phyloP scores from a whole-genome alignment of 1,140 invertebrate genomes.

The Apolygus lucorum region DNA sequence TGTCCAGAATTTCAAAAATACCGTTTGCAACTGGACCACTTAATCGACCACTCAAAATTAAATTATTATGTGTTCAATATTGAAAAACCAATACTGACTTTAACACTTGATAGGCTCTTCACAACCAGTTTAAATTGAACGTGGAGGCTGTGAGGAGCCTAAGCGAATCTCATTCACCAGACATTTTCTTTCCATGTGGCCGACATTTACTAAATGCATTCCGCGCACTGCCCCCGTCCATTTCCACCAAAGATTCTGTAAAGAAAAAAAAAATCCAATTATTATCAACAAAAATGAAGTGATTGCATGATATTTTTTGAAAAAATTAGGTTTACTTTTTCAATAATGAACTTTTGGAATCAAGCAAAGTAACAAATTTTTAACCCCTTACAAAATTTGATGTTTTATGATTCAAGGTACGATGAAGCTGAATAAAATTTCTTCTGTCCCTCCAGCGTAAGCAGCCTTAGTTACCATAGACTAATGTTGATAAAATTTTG shows the following conservation, averaged over 20 bases:
- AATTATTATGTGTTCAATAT: too few species aligned
- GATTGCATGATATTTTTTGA: not conserved
- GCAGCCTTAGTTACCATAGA: conserved; percentile 22
- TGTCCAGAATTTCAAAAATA: too few species aligned
- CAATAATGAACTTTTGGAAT: too few species aligned
- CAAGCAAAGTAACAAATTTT: too few species aligned
- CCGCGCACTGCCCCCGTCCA: conserved; percentile 38
- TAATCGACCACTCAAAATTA: too few species aligned
- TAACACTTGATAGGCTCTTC: not conserved
- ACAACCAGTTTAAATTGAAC: conserved; percentile 28
- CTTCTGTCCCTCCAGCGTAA: not conserved
- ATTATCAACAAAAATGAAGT: not conserved
- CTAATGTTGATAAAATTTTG: too few species aligned
- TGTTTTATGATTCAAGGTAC: too few species aligned
- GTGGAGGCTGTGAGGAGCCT: conserved; percentile 27
- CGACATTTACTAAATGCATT: conserved; percentile 39
- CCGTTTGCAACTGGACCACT: too few species aligned
- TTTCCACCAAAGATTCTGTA: conserved; percentile 34
- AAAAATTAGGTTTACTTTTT: too few species aligned
- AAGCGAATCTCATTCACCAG: conserved; percentile 30
- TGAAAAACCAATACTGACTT: too few species aligned
- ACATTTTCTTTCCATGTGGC: conserved; percentile 34
- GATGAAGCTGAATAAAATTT: conserved; percentile 22
- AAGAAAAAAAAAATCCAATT: conserved; percentile 1
- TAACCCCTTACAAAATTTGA: too few species aligned